Evolutionary conservation across 2,888 invertebrate genomes (phyloP), one percentile per base, ranked within the genome.

Genomic region (Melangyna quadrimaculata): DNA sequence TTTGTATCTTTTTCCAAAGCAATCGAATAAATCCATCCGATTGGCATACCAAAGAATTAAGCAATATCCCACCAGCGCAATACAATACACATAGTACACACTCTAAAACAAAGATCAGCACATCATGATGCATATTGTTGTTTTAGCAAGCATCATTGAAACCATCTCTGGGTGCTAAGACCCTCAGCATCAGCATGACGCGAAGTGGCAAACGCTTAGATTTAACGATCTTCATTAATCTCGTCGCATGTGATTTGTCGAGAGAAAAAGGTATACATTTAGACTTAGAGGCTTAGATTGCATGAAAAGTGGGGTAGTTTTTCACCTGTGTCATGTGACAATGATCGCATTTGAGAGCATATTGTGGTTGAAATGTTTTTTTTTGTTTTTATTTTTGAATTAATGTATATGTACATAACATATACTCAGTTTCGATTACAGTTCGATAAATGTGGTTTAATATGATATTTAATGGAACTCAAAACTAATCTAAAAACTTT

Each of bases 41-140:
- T 79, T 79, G 83, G 78, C 78, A 83, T 83, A 65, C 78, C 79
- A 65, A 40, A 59, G 63, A 65, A 71, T 83, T 79, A 48, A 65
- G 83, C 78, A 83, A 83, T n/a, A n/a, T 32, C 37, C 74, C 79
- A 83, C 69, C 74, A 82, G 45, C 78, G 63, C 35, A 73, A 72
- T 43, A 69, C 61, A 78, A 78, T 78, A 78, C 7, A 35, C 32
- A n/a, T n/a, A n/a, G n/a, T n/a, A n/a, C n/a, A n/a, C 55, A 59
- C 61, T 78, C 70, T 83, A 78, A 78, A 55, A 79, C 48, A 79
- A 74, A 73, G 45, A 61, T 73, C 32, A 40, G 35, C 71, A 71
- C 71, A 65, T 69, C 61, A 78, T 35, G 32, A 61, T 37, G 14
- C 37, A 32, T 32, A 57, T 8, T 7, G 7, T 17, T 53, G 72